Evolutionary conservation across 2,888 invertebrate species (phyloP), one percentile per base, ranked within the genome.

Genomic region (Hoplodrina ambigua): DNA sequence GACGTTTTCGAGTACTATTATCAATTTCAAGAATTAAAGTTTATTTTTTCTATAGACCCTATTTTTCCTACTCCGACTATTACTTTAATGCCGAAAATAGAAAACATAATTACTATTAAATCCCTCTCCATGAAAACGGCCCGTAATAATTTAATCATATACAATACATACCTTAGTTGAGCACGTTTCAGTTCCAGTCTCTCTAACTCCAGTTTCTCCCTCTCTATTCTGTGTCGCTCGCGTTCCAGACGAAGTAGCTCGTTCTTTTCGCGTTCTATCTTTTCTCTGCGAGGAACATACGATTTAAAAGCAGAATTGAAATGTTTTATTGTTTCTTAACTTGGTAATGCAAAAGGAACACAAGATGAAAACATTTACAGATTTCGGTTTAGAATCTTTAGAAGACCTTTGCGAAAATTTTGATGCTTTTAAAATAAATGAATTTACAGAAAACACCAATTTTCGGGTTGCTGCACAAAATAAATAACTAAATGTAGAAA

Each of bases 201-300:
- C 89, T 99, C 99, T 83, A 97, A 93, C 87, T 97, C 97, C 65
- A 97, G 91, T 87, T 97, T 97, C 85, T 98, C 98, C 19, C 98
- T 94, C 87, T 97, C 97, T 76, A 97, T 89, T 80, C 98, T 97
- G 88, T 98, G 98, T 60, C 98, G 96, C 90, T 99, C 99, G 19
- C 98, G 96, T 90, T 99, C 98, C 79, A 98, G 91, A 63, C 98
- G 97, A 81, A 99, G 94, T 33, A 99, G 91, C 88, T 99, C 98
- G 19, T 98, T 97, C 92, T 98, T 98, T 89, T 99, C 98, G 4
- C 98, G 97, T 89, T 99, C 99, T 65, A 99, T 97, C 83, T 97
- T 97, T 86, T 98, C 98, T 30, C 98, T 96, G 85, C 4, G 82
- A 85, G 15, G 37, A 61, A 49, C 56, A 30, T 17, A 19, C 0